Base-by-base conservation (phyloP, 2,113 vertebrate species). In the Perca flavescens region DNA sequence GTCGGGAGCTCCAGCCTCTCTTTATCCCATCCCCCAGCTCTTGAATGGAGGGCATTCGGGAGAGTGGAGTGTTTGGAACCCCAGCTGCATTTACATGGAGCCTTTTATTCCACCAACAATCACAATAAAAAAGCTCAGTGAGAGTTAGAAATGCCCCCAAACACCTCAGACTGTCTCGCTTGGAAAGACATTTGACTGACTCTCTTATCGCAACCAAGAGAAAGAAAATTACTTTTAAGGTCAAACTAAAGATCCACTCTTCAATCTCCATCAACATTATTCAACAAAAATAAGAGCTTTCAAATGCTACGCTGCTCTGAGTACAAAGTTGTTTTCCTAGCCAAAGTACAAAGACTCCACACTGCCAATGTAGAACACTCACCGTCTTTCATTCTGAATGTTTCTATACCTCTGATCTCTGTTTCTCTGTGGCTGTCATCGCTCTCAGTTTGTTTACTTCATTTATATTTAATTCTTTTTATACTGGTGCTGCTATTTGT, bases 321-420 rank as follows among this genome's bases (percentile, higher is more conserved):
- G 61, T 63, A 40, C 34, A 77, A 49, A 2, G 15, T 64, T 85
- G 57, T 86, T 87, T 84, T 84, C n/a, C n/a, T 16, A 54, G 46
- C 22, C 19, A 60, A 70, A 83, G 62, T 71, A 75, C 79, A 91
- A 90, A 86, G 58, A 58, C 60, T 78, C 5, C 50, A 36, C 50
- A 21, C 34, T 71, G 40, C 52, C 77, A 58, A 85, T 80, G 77
- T 84, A 86, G 88, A 74, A 80, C 87, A 80, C 79, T 63, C 46
- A 16, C 56, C 65, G 66, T 69, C 61, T 86, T 74, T 83, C 49
- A 72, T 74, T 66, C 14, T 19, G 56, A 78, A 75, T 69, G 22
- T 74, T 73, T 74, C 81, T 75, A 52, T 61, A 82, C 54, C 79
- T 90, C 82, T 84, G 87, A 89, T 90, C 76, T 78, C 67, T 47